Conservation (phyloP, 2,888 invertebrate species). For the Oligia strigilis region DNA sequence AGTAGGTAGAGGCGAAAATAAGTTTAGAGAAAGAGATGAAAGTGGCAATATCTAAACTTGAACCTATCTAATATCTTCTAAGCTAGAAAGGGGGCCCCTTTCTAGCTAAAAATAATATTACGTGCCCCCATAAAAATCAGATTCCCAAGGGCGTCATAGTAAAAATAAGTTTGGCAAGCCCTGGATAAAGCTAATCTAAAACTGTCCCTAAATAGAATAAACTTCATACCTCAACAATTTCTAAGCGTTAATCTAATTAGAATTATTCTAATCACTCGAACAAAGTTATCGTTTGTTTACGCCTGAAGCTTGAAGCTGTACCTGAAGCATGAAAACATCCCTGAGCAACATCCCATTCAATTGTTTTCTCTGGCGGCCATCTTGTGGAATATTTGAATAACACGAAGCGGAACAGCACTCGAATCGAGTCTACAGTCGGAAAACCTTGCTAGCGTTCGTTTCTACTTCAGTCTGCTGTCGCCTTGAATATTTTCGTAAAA, state of each 20-base stretch:
- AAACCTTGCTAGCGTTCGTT: neutral
- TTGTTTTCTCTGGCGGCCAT: constrained; percentile 30
- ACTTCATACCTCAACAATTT: constrained; percentile 25
- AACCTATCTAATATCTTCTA: no score
- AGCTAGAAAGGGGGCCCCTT: no score
- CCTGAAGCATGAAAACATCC: constrained; percentile 5
- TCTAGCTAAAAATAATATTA: no score
- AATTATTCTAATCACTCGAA: constrained; percentile 52
- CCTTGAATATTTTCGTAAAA: constrained; percentile 5
- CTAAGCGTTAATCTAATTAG: constrained; percentile 43
- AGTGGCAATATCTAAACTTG: no score
- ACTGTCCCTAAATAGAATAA: constrained; percentile 6
- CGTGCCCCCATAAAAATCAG: no score
- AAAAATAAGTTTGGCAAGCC: no score
- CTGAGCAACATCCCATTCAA: neutral
- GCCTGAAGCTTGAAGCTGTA: neutral
- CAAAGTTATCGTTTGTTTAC: constrained; percentile 39
- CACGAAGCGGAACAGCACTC: neutral
- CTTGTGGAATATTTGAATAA: constrained; percentile 31
- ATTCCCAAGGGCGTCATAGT: no score
- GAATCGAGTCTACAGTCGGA: neutral
- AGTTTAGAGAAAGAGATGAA: no score
- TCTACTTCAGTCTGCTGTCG: constrained; percentile 2
- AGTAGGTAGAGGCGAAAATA: no score
- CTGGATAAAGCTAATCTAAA: neutral